Evolutionary conservation across 2,888 invertebrate species (phyloP), one percentile per base, ranked within the genome.

Genomic region (Willowsia nigromaculata): DNA sequence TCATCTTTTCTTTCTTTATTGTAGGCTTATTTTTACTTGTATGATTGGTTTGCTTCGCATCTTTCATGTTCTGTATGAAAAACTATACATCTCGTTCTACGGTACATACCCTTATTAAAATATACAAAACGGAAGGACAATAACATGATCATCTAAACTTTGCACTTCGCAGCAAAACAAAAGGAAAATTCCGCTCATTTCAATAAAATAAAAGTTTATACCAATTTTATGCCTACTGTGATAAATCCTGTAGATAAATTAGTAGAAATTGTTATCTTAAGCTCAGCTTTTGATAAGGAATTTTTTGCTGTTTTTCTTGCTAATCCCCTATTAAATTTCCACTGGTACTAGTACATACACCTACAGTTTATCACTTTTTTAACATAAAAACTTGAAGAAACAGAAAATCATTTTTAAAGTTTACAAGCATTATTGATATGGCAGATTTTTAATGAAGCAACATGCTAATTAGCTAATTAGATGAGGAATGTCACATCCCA

Each of bases 391-490:
- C 25, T 56, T 4, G 4, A 22, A 56, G 4, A 27, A 13, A 1
- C 13, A 56, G 3, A 13, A 62, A 62, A 7, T 9, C 3, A 27
- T 62, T 25, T 37, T 71, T 68, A 7, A 68, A 68, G 37, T 40
- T 74, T 47, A 76, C 76, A 62, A 62, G 1, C 9, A 33, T 59
- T 65, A 18, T 65, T 15, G 3, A 4, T 76, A 18, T 37, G 59
- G 80, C 11, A 68, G n/a, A 30, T 37, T 33, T 37, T n/a, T 3
- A 37, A n/a, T 13, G 40, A 68, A 40, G 22, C 59, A 40, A 68
- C 84, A 53, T 59, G 71, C 53, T 84, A 84, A 84, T 84, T 84
- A 84, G 84, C 74, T 84, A 84, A 84, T 84, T 84, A 84, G 74
- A 84, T 15, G 33, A 18, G 37, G 68, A 56, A 80, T 80, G 56